These are phyloP conservation scores for Phrynocephalus versicolor DNA, from an alignment of 2,113 vertebrate species.

Conservation along the genomic window DNA sequence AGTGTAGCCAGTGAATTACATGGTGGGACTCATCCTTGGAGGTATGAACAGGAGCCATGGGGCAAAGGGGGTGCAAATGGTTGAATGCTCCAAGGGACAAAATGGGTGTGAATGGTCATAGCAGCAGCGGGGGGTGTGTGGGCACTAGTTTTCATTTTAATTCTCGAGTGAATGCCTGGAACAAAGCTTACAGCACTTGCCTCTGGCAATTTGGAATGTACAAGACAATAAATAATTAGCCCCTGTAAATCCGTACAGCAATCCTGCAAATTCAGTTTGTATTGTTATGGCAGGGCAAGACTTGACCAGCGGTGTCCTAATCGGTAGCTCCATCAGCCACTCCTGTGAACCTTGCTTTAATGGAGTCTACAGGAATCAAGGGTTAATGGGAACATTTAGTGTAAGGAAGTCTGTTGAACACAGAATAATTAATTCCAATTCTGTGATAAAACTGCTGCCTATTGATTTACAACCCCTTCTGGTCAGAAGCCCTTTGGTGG, in stretches of 20 bases:
- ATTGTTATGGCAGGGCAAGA: neutral
- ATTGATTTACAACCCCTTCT: constrained; percentile 82
- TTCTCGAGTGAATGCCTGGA: neutral
- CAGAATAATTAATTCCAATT: constrained; percentile 82
- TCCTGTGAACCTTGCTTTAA: constrained; percentile 37
- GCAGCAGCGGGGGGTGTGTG: neutral
- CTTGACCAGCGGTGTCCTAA: neutral
- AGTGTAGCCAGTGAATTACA: too few species aligned
- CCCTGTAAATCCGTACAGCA: neutral
- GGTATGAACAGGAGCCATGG: too few species aligned
- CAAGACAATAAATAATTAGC: neutral
- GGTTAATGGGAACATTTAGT: constrained; percentile 61
- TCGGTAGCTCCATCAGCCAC: neutral
- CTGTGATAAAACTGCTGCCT: constrained; percentile 77
- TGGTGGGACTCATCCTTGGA: too few species aligned
- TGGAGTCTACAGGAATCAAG: constrained; percentile 55
- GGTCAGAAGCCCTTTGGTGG: constrained; percentile 72
- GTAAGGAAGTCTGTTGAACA: constrained; percentile 72
- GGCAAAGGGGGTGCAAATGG: too few species aligned
- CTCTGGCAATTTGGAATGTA: neutral
- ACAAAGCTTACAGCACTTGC: neutral
- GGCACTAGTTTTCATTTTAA: neutral
- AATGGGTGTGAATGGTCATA: neutral
- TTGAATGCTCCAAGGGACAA: too few species aligned
- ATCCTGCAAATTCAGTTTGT: neutral